A percentile compares a stretch with the other conserved stretches of the same genome.
phyloP scores from a whole-genome alignment of 2,888 invertebrate genomes.

The Caenorhabditis afra region DNA sequence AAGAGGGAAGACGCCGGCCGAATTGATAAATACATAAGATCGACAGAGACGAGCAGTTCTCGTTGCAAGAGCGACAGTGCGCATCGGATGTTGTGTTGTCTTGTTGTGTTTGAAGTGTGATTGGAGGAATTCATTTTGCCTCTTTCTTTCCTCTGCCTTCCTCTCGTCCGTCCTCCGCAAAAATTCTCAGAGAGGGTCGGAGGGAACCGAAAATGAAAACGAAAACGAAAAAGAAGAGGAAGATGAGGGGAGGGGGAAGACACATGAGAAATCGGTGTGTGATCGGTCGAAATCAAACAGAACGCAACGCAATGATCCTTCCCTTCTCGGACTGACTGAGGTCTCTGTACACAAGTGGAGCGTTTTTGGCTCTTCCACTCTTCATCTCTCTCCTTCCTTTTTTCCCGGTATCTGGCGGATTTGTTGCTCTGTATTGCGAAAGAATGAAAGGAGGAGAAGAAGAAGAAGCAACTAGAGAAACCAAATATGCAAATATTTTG shows the following conservation, averaged over 20 bases:
- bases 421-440: no score
- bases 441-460: slow-evolving; percentile 10
- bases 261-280: slow-evolving; percentile 35
- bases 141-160: not conserved
- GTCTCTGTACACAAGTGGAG: no score
- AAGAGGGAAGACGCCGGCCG: not conserved
- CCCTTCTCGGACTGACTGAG: no score
- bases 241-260: slow-evolving; percentile 3
- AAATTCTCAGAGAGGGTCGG: not conserved
- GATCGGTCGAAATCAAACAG: slow-evolving; percentile 38
- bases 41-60: slow-evolving; percentile 45
- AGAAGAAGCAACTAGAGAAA: slow-evolving; percentile 21
- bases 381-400: no score
- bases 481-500: slow-evolving; percentile 62
- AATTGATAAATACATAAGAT: slow-evolving; percentile 50
- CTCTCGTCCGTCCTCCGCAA: no score
- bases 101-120: slow-evolving; percentile 38
- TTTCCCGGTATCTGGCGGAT: no score
- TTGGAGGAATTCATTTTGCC: slow-evolving; percentile 26
- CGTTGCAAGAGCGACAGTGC: no score
- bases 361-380: no score
- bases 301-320: slow-evolving; percentile 14
- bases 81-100: no score
- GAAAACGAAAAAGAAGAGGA: not conserved
- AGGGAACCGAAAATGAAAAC: not conserved